phyloP scores from a whole-genome alignment of 2,113 vertebrate species.

The Anarrhichthys ocellatus region DNA sequence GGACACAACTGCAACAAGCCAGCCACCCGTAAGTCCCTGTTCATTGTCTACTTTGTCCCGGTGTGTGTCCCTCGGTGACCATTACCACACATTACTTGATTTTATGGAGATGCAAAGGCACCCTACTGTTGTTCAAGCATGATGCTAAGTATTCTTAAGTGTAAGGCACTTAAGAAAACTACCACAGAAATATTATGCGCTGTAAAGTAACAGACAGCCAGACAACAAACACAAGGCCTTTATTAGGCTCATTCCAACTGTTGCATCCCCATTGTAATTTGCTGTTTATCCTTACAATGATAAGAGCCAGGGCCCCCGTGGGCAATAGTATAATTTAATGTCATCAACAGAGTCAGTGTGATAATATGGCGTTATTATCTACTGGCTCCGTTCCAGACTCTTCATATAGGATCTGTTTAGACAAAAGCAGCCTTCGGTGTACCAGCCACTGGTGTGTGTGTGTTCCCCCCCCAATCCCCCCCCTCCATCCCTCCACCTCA shows the following conservation, averaged over 20 bases:
- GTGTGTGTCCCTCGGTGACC: background rate
- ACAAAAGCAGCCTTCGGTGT: slow-evolving; percentile 38
- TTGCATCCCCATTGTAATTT: slow-evolving; percentile 36
- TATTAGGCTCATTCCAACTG: slow-evolving; percentile 13
- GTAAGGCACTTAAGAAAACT: background rate
- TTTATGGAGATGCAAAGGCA: background rate
- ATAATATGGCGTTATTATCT: slow-evolving; percentile 63
- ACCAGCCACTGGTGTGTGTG: slow-evolving; percentile 15
- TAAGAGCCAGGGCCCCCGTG: slow-evolving; percentile 5
- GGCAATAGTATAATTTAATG: slow-evolving; percentile 40
- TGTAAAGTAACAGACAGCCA: slow-evolving; percentile 8
- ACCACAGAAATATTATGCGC: background rate
- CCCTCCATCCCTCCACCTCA: background rate
- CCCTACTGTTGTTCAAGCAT: background rate
- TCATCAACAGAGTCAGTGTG: slow-evolving; percentile 37
- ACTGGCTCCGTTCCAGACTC: slow-evolving; percentile 32
- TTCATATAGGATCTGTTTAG: slow-evolving; percentile 45
- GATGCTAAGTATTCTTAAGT: background rate
- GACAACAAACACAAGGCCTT: slow-evolving; percentile 31
- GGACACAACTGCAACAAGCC: slow-evolving; percentile 97
- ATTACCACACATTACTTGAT: background rate
- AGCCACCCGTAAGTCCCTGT: slow-evolving; percentile 91
- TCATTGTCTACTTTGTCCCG: background rate
- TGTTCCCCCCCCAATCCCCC: background rate
- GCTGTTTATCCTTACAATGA: slow-evolving; percentile 54